Evolutionary conservation across 2,888 invertebrate genomes (phyloP).

Genomic region (Ormia ochracea): DNA sequence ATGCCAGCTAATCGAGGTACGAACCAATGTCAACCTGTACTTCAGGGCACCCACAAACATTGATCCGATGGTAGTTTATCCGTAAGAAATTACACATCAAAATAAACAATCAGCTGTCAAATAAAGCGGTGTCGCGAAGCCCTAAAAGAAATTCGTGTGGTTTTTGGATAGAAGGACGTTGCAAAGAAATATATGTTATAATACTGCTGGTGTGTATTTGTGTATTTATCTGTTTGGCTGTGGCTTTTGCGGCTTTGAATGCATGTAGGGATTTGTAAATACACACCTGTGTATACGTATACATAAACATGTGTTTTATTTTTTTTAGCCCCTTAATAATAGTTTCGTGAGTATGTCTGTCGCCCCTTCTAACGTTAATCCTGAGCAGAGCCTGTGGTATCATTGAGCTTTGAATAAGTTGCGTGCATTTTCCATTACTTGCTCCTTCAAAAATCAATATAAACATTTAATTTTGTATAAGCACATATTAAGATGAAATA

Average conservation of each 20-base stretch:
- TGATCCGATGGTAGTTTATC: too few species aligned
- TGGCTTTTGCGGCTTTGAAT: slow-evolving; percentile 52
- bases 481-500: not conserved
- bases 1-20: too few species aligned
- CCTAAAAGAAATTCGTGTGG: not conserved
- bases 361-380: not conserved
- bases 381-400: slow-evolving; percentile 9
- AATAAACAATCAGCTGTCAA: too few species aligned
- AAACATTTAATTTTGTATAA: not conserved
- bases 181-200: not conserved
- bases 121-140: too few species aligned
- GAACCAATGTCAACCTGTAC: too few species aligned
- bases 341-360: not conserved
- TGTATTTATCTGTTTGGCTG: slow-evolving; percentile 29
- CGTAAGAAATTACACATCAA: too few species aligned
- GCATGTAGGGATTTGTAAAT: slow-evolving; percentile 6
- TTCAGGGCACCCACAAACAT: too few species aligned
- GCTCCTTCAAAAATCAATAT: slow-evolving; percentile 6
- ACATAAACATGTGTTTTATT: not conserved
- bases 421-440: slow-evolving; percentile 24
- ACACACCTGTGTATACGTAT: not conserved
- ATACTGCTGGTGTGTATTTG: not conserved
- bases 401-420: slow-evolving; percentile 12
- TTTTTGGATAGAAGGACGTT: not conserved
- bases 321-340: not conserved